Evolutionary conservation across 1,140 invertebrate species (phyloP).

Genomic region (Drosophila santomea): DNA sequence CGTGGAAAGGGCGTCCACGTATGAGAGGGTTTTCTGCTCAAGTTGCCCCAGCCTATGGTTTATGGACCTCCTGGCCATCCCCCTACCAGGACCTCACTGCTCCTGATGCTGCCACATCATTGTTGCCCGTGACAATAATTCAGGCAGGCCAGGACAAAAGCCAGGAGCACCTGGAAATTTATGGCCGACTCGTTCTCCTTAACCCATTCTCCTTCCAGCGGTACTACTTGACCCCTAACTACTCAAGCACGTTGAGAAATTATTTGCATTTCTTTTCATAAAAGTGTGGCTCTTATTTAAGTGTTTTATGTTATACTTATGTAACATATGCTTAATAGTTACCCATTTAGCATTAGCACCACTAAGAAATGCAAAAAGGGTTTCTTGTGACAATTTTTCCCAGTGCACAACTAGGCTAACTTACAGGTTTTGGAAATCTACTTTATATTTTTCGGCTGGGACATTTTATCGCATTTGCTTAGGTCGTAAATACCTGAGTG

Average conservation of each 20-base stretch:
- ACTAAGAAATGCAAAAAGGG: too few relatives aligned
- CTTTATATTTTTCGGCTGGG: constrained; percentile 36
- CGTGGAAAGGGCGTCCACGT: not conserved
- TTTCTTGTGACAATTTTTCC: not conserved
- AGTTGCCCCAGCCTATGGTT: constrained; percentile 41
- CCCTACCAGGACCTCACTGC: not conserved
- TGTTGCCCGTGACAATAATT: constrained; percentile 54
- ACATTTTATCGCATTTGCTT: constrained; percentile 62
- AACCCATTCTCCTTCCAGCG: constrained; percentile 3
- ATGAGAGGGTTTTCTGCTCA: not conserved
- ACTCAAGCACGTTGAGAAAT: constrained; percentile 15
- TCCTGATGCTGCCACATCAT: constrained; percentile 47
- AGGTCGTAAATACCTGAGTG: constrained; percentile 71
- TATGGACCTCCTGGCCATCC: constrained; percentile 26
- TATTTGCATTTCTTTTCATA: not conserved
- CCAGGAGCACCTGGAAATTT: constrained; percentile 46
- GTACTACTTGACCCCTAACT: constrained; percentile 38
- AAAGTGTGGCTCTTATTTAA: not conserved
- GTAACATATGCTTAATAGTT: not conserved
- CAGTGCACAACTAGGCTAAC: constrained; percentile 31
- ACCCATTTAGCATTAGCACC: too few relatives aligned
- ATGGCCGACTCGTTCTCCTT: constrained; percentile 32
- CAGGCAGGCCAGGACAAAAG: constrained; percentile 40
- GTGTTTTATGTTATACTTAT: not conserved
- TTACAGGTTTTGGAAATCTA: constrained; percentile 28